Conservation (phyloP, 1,140 invertebrate species). For the Scaptomyza pallida region DNA sequence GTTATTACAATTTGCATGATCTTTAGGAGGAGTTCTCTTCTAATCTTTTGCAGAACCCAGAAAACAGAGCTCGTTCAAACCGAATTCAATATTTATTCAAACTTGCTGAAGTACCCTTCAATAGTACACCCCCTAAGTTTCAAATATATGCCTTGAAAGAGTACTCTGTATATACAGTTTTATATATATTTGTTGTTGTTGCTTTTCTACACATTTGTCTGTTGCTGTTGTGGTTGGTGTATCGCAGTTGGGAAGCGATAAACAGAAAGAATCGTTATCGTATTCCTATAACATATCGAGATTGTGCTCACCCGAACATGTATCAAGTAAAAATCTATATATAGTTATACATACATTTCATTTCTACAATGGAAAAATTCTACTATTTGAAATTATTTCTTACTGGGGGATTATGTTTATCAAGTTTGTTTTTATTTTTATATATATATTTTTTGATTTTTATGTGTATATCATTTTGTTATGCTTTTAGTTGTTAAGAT, state of each 20-base stretch:
- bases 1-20: neutral
- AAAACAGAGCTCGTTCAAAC: conserved; percentile 1
- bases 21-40: neutral
- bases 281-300: conserved; percentile 16
- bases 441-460: conserved; percentile 8
- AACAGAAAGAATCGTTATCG: conserved; percentile 5
- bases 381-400: conserved; percentile 64
- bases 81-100: conserved; percentile 1
- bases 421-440: conserved; percentile 12
- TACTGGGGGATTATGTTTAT: conserved; percentile 27
- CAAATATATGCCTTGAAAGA: conserved; percentile 28
- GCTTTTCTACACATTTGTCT: conserved; percentile 7
- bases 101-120: conserved; percentile 6
- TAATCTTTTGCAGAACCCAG: conserved; percentile 1
- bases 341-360: conserved; percentile 50
- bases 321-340: conserved; percentile 54
- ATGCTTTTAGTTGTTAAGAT: conserved; percentile 19
- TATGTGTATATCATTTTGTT: conserved; percentile 46
- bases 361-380: conserved; percentile 79
- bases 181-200: conserved; percentile 9
- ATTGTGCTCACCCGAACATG: conserved; percentile 25
- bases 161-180: conserved; percentile 44
- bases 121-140: conserved; percentile 19
- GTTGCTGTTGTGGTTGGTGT: conserved; percentile 15
- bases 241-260: conserved; percentile 3